Evolutionary conservation across 1,140 invertebrate species (phyloP), one percentile per base, ranked within the genome.

Genomic region (Diorhabda sublineata): DNA sequence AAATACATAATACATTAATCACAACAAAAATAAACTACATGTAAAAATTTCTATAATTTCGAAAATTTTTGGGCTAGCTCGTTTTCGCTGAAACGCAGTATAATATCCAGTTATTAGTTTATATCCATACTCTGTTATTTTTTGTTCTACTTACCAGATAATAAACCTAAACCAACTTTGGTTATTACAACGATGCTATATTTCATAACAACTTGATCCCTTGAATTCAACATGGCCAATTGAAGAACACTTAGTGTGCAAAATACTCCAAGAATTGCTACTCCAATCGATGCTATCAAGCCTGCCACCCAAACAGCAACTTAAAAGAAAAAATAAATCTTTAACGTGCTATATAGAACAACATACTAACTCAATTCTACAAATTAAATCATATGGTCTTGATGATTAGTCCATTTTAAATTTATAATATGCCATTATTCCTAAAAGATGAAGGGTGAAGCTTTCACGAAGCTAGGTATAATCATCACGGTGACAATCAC

Each of bases 181-280:
- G 87, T 82, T 79, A 92, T 89, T 60, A 94, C 86, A 8, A 89
- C 87, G 61, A 87, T 84, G 61, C 86, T 89, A 80, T 93, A 94
- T 72, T 89, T 88, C 76, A 93, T 82, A 57, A 90, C 87, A 43
- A 93, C 88, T 76, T 88, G 87, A 78, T 93, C 92, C 77, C 89
- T 90, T 57, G 91, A 92, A 52, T 89, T 90, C 72, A 93, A 88
- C 91, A 94, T 94, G 57, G 92, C 90, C 60, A 94, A 84, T 81
- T 94, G 92, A 45, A 94, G 84, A 66, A 94, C 86, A 41, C 90
- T 90, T 57, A 93, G 80, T 59, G 91, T 82, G 77, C 91, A 92
- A 80, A 92, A 90, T 42, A 92, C 81, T 4, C 88, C 91, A 66
- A 94, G 83, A 44, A 90, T 78, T 8, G 87, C 82, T 42, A 91